Evolutionary conservation across 2,113 vertebrate genomes (phyloP).

Genomic region (Australoheros scitulus): DNA sequence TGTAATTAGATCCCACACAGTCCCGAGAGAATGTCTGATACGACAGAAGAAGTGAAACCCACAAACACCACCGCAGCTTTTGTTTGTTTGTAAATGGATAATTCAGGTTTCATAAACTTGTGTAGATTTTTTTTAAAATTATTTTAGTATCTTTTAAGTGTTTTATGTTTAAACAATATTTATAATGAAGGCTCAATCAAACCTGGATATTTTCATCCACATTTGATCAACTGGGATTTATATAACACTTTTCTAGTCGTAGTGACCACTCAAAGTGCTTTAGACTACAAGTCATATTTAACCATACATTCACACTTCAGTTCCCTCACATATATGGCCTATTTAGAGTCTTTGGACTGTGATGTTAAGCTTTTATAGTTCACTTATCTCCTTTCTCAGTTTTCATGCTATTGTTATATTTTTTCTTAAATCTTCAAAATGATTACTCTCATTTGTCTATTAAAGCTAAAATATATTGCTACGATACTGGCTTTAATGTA

Average conservation of each 20-base stretch:
- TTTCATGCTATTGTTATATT: no score
- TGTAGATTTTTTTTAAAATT: neutral
- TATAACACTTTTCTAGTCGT: neutral
- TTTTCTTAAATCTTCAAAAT: neutral
- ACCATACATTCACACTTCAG: neutral
- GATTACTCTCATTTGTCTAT: neutral
- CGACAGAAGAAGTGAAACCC: neutral
- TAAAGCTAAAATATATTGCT: neutral
- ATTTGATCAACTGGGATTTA: neutral
- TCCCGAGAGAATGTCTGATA: neutral
- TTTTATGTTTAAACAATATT: neutral
- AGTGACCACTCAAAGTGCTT: neutral
- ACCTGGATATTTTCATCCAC: neutral
- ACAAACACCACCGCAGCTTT: neutral
- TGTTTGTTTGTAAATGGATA: neutral
- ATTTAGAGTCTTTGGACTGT: neutral
- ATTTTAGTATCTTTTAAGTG: neutral
- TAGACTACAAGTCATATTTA: neutral
- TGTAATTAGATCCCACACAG: slow-evolving; percentile 10
- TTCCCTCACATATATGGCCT: neutral
- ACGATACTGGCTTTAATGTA: neutral
- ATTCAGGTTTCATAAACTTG: neutral
- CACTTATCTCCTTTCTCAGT: no score
- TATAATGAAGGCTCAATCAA: neutral
- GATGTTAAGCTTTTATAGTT: neutral